Evolutionary conservation across 2,797 vertebrate species (phyloP).

Genomic region (Leptodactylus fallax): DNA sequence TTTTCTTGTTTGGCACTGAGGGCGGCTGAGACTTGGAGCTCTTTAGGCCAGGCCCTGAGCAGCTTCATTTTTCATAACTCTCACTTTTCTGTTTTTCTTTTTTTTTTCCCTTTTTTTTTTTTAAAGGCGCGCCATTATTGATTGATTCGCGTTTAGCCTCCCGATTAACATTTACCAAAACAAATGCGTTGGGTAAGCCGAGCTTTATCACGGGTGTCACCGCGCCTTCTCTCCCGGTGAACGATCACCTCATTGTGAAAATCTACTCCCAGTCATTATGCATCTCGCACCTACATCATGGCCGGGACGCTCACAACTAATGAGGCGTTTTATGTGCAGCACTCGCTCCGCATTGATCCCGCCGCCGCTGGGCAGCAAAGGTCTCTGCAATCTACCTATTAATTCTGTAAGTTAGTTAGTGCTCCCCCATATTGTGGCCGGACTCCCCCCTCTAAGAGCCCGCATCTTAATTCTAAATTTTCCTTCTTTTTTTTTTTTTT

Average conservation of each 20-base stretch:
- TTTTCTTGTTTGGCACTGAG: conserved; percentile 80
- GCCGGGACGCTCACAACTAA: neutral
- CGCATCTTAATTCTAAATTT: conserved; percentile 81
- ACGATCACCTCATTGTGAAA: conserved; percentile 32
- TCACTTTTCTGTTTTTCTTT: conserved; percentile 69
- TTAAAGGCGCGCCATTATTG: conserved; percentile 70
- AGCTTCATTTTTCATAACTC: conserved; percentile 74
- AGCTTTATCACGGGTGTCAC: conserved; percentile 71
- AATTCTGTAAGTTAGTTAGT: neutral
- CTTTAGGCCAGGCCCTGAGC: conserved; percentile 71
- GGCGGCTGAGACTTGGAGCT: conserved; percentile 71
- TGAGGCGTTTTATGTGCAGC: conserved; percentile 18
- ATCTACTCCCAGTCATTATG: conserved; percentile 41
- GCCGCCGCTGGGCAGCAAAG: too few relatives aligned
- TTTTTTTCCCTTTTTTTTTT: neutral
- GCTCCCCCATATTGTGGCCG: too few relatives aligned
- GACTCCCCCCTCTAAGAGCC: conserved; percentile 60
- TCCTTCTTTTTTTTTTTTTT: conserved; percentile 80
- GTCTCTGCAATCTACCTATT: neutral
- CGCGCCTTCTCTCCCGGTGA: neutral
- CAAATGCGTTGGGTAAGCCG: conserved; percentile 69
- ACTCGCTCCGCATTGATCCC: conserved; percentile 9
- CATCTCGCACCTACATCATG: conserved; percentile 1
- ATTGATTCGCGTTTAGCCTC: conserved; percentile 67
- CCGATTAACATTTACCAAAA: conserved; percentile 72